These are phyloP conservation scores for Microcaecilia unicolor DNA, from an alignment of 2,797 vertebrate species.

Conservation along the genomic window DNA sequence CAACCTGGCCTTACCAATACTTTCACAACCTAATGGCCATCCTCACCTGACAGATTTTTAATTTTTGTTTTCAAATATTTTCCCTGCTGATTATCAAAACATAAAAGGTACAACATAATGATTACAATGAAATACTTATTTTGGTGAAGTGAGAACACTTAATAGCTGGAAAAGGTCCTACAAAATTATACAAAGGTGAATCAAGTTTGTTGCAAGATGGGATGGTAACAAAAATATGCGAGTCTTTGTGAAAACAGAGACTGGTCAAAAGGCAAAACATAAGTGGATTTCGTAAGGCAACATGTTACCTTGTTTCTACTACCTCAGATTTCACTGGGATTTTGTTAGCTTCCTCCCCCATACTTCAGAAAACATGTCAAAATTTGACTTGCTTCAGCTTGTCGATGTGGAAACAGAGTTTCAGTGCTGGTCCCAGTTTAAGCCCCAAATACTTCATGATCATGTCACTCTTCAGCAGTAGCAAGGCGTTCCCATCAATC, in stretches of 20 bases:
- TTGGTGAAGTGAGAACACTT: constrained; percentile 37
- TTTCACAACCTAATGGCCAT: too few species aligned
- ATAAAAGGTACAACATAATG: constrained; percentile 40
- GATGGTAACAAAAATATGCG: constrained; percentile 31
- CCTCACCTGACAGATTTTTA: too few species aligned
- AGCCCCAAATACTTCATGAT: constrained; percentile 96
- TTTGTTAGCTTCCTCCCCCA: constrained; percentile 4
- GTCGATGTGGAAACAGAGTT: constrained; percentile 93
- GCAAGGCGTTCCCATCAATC: constrained; percentile 85
- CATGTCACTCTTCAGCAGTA: constrained; percentile 91
- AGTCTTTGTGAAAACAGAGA: constrained; percentile 34
- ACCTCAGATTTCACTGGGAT: constrained; percentile 9
- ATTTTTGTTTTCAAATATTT: too few species aligned
- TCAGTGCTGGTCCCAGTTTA: constrained; percentile 88
- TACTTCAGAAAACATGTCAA: constrained; percentile 44
- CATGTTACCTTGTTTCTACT: constrained; percentile 22
- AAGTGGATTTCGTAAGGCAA: constrained; percentile 44
- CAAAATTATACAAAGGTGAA: constrained; percentile 32
- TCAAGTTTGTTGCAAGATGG: too few species aligned
- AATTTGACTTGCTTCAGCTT: constrained; percentile 84
- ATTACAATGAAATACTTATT: constrained; percentile 24
- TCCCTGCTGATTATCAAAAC: too few species aligned
- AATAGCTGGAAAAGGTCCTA: constrained; percentile 5
- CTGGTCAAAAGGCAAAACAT: constrained; percentile 16
- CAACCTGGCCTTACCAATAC: too few species aligned